These are phyloP conservation scores for Digitonthophagus gazella DNA, from an alignment of 2,888 invertebrate species.

Conservation along the genomic window DNA sequence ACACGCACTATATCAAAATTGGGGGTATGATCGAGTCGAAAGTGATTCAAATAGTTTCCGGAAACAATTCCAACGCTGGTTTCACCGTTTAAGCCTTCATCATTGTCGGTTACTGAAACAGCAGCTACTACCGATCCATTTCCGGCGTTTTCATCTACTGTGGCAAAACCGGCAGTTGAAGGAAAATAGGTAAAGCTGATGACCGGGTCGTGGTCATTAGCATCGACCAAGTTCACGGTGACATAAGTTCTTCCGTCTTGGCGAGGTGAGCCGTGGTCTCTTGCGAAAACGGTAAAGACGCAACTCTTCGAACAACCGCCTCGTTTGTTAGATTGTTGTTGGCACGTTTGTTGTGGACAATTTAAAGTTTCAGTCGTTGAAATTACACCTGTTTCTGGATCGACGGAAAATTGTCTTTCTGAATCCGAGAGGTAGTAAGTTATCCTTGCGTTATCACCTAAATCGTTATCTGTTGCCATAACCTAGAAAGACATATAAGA, in stretches of 20 bases:
- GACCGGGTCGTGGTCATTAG: conserved; percentile 91
- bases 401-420: conserved; percentile 86
- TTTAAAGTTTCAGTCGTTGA: conserved; percentile 76
- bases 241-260: conserved; percentile 92
- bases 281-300: conserved; percentile 90
- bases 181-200: conserved; percentile 87
- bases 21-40: conserved; percentile 79
- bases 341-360: conserved; percentile 80
- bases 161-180: conserved; percentile 79
- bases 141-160: conserved; percentile 90
- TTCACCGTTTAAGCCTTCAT: conserved; percentile 89
- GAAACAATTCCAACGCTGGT: conserved; percentile 80
- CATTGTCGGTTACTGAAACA: conserved; percentile 87
- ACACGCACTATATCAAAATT: conserved; percentile 89
- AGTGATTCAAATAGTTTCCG: conserved; percentile 89
- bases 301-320: conserved; percentile 84
- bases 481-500: conserved; percentile 51
- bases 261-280: conserved; percentile 87
- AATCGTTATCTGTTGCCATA: conserved; percentile 90
- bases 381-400: conserved; percentile 88
- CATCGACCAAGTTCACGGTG: conserved; percentile 87
- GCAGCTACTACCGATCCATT: conserved; percentile 91
- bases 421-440: conserved; percentile 86
- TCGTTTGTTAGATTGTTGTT: conserved; percentile 52
- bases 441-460: conserved; percentile 88